Percentiles rank a stretch among this genome's conserved stretches.
phyloP scores from a whole-genome alignment of 2,797 vertebrate species.

The Molothrus ater region DNA sequence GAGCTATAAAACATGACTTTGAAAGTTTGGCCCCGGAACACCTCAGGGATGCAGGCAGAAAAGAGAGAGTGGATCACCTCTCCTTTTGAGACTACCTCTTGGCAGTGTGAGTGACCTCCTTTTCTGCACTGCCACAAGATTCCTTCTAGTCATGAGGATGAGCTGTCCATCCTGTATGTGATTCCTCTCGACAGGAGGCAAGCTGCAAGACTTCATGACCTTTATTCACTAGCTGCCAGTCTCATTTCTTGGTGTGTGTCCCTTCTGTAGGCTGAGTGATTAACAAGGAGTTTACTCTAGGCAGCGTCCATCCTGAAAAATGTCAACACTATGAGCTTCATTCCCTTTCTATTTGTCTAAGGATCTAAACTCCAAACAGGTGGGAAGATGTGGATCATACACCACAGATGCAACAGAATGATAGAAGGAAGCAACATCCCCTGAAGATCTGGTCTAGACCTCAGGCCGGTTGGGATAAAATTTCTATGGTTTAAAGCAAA shows the following conservation, averaged over 20 bases:
- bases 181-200: neutral
- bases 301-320: neutral
- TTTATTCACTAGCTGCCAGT: neutral
- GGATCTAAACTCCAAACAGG: neutral
- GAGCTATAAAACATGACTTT: neutral
- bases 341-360: neutral
- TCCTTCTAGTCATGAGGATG: neutral
- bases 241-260: neutral
- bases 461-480: neutral
- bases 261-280: neutral
- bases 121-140: neutral
- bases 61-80: neutral
- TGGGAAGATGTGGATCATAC: neutral
- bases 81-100: neutral
- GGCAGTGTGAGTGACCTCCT: rapidly evolving
- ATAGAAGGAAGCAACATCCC: neutral
- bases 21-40: neutral
- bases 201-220: neutral
- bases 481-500: neutral
- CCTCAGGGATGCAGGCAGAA: neutral
- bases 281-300: neutral
- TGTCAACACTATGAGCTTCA: rapidly evolving
- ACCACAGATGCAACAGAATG: neutral
- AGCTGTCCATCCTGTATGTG: neutral
- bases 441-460: neutral